A percentile compares a stretch with the other conserved stretches of the same genome.
Conservation (phyloP, 1,140 invertebrate species). For the Zaprionus camerounensis region DNA sequence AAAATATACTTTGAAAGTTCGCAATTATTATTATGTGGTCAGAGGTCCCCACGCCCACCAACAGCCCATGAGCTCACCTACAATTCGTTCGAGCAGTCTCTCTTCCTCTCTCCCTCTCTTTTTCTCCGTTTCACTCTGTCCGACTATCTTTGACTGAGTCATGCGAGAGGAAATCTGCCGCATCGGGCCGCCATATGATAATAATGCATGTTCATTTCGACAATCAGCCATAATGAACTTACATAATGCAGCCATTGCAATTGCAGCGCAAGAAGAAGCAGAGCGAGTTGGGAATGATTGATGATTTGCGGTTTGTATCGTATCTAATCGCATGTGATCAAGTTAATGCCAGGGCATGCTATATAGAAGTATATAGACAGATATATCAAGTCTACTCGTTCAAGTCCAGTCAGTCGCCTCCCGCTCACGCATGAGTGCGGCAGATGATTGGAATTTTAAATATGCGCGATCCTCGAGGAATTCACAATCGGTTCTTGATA, state of each 20-base stretch:
- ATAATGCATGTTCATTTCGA: constrained; percentile 39
- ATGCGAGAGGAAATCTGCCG: constrained; percentile 25
- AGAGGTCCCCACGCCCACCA: neutral
- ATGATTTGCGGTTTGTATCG: constrained; percentile 52
- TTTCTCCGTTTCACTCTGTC: neutral
- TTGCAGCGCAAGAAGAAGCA: neutral
- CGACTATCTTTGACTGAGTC: constrained; percentile 28
- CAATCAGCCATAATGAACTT: constrained; percentile 38
- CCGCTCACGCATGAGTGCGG: constrained; percentile 45
- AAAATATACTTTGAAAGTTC: constrained; percentile 2
- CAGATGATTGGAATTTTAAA: constrained; percentile 58
- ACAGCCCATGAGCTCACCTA: constrained; percentile 24
- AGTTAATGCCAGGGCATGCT: constrained; percentile 55
- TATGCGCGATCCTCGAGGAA: constrained; percentile 50
- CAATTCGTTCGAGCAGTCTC: neutral
- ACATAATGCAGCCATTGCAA: constrained; percentile 33
- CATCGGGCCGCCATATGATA: neutral
- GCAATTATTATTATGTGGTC: constrained; percentile 31
- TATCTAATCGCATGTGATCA: constrained; percentile 64
- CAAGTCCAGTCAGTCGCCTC: neutral
- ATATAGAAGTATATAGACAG: constrained; percentile 8
- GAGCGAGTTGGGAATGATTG: constrained; percentile 38
- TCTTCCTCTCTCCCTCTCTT: neutral
- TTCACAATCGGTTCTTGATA: constrained; percentile 38
- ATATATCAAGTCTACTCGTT: neutral